Evolutionary conservation across 2,797 vertebrate genomes (phyloP).

Genomic region (Melopsittacus undulatus): DNA sequence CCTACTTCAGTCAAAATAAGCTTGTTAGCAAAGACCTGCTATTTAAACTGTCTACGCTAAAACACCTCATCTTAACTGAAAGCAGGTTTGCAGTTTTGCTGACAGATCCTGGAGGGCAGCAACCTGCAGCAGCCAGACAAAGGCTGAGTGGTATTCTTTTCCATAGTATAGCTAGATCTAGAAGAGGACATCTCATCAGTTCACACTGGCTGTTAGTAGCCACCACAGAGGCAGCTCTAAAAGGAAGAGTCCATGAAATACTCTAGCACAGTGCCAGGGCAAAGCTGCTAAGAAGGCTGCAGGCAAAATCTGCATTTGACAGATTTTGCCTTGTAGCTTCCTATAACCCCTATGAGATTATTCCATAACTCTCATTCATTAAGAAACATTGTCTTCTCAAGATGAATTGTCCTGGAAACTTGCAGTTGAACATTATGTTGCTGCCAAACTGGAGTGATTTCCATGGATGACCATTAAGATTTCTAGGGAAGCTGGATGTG

Average conservation of each 20-base stretch:
- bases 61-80: slow-evolving; percentile 52
- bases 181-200: not conserved
- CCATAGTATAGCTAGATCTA: not conserved
- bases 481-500: not conserved
- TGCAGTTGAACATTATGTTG: not conserved
- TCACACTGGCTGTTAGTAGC: not conserved
- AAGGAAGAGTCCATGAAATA: not conserved
- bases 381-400: rapidly evolving
- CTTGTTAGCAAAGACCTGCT: slow-evolving; percentile 65
- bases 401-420: not conserved
- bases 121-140: not conserved
- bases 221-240: not conserved
- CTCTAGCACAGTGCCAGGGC: not conserved
- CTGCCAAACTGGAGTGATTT: not conserved
- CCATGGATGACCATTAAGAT: not conserved
- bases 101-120: slow-evolving; percentile 68
- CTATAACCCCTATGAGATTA: not conserved
- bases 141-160: slow-evolving; percentile 3
- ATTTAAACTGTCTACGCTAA: slow-evolving; percentile 59
- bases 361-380: not conserved
- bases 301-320: not conserved
- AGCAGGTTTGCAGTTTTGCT: slow-evolving; percentile 47
- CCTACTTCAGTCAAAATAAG: slow-evolving; percentile 58
- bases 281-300: not conserved
- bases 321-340: not conserved